phyloP scores from a whole-genome alignment of 2,888 invertebrate genomes.

The Pristionchus arcanus region DNA sequence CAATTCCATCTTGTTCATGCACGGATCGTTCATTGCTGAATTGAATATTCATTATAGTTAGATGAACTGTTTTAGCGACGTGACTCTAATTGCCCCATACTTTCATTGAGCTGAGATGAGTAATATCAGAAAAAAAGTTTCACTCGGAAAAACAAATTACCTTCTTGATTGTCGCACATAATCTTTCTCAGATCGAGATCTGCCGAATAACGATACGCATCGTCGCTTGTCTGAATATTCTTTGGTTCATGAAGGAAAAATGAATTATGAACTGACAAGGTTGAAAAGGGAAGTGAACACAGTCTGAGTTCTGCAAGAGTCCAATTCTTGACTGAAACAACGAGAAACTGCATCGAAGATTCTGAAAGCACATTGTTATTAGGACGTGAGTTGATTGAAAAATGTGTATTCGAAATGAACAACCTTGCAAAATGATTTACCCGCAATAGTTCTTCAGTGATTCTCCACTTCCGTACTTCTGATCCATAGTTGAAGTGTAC shows the following conservation, averaged over 20 bases:
- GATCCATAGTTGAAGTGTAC: background rate
- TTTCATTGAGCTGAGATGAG: no score
- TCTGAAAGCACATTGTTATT: background rate
- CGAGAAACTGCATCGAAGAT: conserved; percentile 27
- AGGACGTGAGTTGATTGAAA: background rate
- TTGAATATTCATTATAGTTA: background rate
- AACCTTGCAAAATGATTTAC: background rate
- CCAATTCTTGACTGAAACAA: conserved; percentile 21
- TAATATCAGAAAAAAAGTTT: no score
- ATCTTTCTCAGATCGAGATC: conserved; percentile 40
- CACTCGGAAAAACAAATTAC: background rate
- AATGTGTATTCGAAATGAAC: no score
- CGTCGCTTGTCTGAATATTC: conserved; percentile 10
- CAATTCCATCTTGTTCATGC: background rate
- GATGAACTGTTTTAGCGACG: no score
- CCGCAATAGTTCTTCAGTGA: conserved; percentile 5
- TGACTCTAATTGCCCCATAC: no score
- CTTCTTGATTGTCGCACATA: conserved; percentile 32
- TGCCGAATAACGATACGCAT: background rate
- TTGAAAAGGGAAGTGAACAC: conserved; percentile 22
- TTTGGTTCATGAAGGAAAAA: background rate
- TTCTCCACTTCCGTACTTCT: background rate
- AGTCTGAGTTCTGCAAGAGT: conserved; percentile 38
- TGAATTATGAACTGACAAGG: background rate
- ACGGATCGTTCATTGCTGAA: background rate